Conservation (phyloP, 2,888 invertebrate genomes). For the Nemoura dubitans region DNA sequence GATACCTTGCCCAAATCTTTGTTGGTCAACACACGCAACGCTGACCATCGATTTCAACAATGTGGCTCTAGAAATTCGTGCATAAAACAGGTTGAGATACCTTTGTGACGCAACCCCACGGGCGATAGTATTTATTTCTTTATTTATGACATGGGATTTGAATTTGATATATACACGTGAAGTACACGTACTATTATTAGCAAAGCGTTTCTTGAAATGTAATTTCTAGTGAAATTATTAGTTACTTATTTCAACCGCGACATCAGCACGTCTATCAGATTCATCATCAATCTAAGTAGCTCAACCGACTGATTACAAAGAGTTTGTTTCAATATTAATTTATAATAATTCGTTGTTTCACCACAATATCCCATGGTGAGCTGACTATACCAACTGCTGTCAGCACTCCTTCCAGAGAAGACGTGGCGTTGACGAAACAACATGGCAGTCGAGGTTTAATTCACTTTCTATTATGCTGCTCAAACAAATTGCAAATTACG, state of each 20-base stretch:
- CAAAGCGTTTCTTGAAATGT: neutral
- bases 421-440: neutral
- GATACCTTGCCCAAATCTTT: neutral
- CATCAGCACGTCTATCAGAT: neutral
- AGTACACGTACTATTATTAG: neutral
- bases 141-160: neutral
- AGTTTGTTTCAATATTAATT: neutral
- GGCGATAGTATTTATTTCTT: neutral
- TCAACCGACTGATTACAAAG: neutral
- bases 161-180: conserved; percentile 1
- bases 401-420: neutral
- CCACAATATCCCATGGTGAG: neutral
- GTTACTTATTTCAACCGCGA: neutral
- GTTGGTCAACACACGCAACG: conserved; percentile 1
- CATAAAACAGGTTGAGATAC: neutral
- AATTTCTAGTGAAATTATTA: neutral
- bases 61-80: neutral
- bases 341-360: neutral
- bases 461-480: conserved; percentile 4
- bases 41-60: conserved; percentile 12
- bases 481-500: neutral
- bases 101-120: neutral
- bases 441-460: neutral
- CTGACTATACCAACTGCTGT: neutral
- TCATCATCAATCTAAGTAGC: neutral